Evolutionary conservation across 1,140 invertebrate species (phyloP).

Genomic region (Trachymyrmex cornetzi): DNA sequence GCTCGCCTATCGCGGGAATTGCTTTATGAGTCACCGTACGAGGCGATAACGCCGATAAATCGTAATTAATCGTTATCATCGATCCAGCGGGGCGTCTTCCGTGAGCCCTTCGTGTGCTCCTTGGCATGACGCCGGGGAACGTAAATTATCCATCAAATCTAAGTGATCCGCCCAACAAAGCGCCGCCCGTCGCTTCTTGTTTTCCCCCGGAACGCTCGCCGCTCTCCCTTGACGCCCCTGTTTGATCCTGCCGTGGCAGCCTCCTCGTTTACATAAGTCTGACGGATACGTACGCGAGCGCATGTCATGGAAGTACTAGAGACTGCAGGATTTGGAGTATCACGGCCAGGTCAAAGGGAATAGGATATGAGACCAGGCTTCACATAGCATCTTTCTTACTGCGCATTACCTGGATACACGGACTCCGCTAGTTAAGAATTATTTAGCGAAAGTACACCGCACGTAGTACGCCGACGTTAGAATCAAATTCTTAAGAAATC

Average conservation of each 20-base stretch:
- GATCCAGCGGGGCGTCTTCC: constrained; percentile 14
- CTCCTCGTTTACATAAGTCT: constrained; percentile 55
- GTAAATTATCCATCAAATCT: constrained; percentile 62
- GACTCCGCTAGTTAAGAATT: constrained; percentile 28
- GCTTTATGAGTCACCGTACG: constrained; percentile 39
- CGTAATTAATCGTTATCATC: constrained; percentile 55
- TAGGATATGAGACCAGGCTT: constrained; percentile 34
- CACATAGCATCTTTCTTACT: constrained; percentile 33
- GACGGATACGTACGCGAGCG: constrained; percentile 48
- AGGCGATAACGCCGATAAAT: constrained; percentile 52
- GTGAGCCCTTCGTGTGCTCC: neutral
- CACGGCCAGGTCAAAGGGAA: constrained; percentile 53
- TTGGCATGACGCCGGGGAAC: constrained; percentile 9
- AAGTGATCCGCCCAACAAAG: constrained; percentile 55
- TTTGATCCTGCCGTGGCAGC: constrained; percentile 41
- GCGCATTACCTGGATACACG: neutral
- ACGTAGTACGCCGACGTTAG: neutral
- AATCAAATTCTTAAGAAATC: constrained; percentile 32
- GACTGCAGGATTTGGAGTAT: constrained; percentile 47
- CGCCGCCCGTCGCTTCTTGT: constrained; percentile 36
- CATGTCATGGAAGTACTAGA: constrained; percentile 53
- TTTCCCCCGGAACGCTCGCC: constrained; percentile 17
- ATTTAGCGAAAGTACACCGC: constrained; percentile 36
- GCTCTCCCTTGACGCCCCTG: constrained; percentile 18
- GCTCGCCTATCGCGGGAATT: constrained; percentile 43